These are phyloP conservation scores for Cebus imitator DNA, from an alignment of 2,113 vertebrate species.

Conservation along the genomic window DNA sequence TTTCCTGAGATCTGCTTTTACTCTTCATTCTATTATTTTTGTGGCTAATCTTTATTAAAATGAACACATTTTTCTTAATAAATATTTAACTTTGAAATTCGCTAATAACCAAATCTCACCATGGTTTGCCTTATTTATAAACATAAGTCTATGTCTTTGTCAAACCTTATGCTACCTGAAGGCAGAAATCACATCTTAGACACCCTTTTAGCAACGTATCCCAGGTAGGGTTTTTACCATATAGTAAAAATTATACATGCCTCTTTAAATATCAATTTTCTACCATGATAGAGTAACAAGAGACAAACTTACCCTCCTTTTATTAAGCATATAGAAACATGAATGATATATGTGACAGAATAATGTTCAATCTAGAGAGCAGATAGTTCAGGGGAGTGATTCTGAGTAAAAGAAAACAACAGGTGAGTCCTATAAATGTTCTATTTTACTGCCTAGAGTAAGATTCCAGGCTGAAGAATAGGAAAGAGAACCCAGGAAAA, in stretches of 20 bases:
- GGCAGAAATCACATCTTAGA: background rate
- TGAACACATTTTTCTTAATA: background rate
- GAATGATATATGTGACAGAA: background rate
- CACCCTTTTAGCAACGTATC: background rate
- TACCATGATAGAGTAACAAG: background rate
- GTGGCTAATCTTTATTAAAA: background rate
- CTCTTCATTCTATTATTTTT: background rate
- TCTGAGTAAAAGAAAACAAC: background rate
- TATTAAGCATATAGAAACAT: background rate
- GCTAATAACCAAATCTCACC: background rate
- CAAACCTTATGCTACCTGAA: background rate
- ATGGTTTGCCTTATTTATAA: background rate
- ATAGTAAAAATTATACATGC: background rate
- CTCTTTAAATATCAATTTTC: background rate
- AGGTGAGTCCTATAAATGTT: background rate
- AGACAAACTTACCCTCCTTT: background rate
- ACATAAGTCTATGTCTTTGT: background rate
- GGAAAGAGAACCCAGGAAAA: background rate
- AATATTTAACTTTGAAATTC: background rate
- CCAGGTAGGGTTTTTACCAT: background rate
- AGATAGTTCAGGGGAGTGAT: background rate
- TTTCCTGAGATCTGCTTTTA: background rate
- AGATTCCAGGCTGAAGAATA: background rate
- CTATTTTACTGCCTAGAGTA: background rate
- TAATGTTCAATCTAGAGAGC: background rate